These are phyloP conservation scores for Platycheirus albimanus DNA, from an alignment of 2,888 invertebrate genomes.

Conservation along the genomic window DNA sequence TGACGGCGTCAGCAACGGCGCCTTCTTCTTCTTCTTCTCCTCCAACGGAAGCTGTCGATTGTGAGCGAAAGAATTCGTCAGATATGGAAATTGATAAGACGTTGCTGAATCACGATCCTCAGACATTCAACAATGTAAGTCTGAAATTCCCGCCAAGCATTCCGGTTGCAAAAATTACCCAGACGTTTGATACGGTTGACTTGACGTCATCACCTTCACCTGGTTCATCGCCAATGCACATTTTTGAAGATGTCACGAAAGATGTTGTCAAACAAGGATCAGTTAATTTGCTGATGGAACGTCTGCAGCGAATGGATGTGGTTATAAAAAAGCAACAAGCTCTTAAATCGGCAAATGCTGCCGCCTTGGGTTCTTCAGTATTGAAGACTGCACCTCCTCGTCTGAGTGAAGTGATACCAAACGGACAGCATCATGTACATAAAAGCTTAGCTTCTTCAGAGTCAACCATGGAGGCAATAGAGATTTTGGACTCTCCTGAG, in stretches of 20 bases:
- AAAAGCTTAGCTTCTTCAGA: constrained; percentile 10
- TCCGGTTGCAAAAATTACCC: constrained; percentile 51
- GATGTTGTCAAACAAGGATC: constrained; percentile 47
- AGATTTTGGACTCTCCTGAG: constrained; percentile 81
- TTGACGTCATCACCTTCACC: constrained; percentile 81
- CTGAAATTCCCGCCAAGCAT: constrained; percentile 64
- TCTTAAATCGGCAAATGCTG: constrained; percentile 30
- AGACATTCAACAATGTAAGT: constrained; percentile 80
- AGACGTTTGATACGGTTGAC: constrained; percentile 80
- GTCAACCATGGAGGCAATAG: constrained; percentile 79
- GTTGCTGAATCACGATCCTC: constrained; percentile 79
- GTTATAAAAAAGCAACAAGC: constrained; percentile 71
- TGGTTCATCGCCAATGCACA: constrained; percentile 79
- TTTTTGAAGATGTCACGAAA: constrained; percentile 71
- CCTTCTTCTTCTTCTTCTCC: constrained; percentile 25
- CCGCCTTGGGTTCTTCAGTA: background rate
- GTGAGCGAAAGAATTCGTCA: constrained; percentile 76
- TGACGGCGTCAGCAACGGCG: background rate
- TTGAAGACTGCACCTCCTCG: background rate
- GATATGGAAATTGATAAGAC: constrained; percentile 82
- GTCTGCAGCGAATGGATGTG: constrained; percentile 74
- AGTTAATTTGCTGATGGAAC: constrained; percentile 72
- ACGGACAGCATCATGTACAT: constrained; percentile 50
- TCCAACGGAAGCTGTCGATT: constrained; percentile 7
- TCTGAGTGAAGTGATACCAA: constrained; percentile 31